A percentile compares a stretch with the other conserved stretches of the same genome.
phyloP scores from a whole-genome alignment of 2,113 vertebrate genomes.

The Columba livia region DNA sequence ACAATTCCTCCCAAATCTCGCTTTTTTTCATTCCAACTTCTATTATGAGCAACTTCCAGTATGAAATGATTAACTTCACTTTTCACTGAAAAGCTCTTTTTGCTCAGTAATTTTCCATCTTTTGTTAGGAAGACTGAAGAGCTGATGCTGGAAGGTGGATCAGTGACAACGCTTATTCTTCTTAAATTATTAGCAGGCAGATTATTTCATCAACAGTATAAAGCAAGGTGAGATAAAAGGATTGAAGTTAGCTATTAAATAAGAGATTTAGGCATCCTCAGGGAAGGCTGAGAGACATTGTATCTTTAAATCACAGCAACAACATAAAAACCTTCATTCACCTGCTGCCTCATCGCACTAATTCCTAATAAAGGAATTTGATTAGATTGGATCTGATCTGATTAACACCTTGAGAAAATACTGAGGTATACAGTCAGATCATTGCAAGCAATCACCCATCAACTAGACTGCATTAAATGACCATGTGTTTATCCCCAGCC shows the following conservation, averaged over 20 bases:
- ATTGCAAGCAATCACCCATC: rapidly evolving
- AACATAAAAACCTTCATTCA: neutral
- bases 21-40: neutral
- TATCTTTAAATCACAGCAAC: neutral
- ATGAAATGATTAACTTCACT: neutral
- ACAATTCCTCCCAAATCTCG: neutral
- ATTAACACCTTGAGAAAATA: neutral
- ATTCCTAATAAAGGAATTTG: neutral
- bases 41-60: neutral
- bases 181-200: neutral
- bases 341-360: neutral
- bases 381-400: neutral
- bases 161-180: neutral
- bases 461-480: neutral
- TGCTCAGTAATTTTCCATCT: neutral
- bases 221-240: neutral
- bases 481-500: neutral
- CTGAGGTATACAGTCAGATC: neutral
- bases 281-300: neutral
- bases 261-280: neutral
- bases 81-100: neutral
- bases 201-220: neutral
- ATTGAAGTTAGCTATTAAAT: neutral
- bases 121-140: neutral
- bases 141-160: neutral